Base-by-base conservation (phyloP, 2,888 invertebrate genomes). In the Chydorus sphaericus region DNA sequence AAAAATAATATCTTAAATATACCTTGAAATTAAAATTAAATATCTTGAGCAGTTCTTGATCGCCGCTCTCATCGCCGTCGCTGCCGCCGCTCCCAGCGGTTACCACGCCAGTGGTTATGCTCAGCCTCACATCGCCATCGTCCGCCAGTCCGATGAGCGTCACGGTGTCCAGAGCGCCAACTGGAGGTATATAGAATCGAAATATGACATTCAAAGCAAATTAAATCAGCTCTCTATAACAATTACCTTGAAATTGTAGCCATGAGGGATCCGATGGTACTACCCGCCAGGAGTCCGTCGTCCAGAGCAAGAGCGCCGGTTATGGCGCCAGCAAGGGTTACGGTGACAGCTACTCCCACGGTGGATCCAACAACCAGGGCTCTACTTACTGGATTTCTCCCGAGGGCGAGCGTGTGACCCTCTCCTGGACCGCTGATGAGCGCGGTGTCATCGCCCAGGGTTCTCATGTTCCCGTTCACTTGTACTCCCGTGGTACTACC, bases 381-480 rank as follows among this genome's bases (percentile, higher is more conserved):
- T 60, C 62, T 53, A 76, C 58, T 71, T 64, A 69, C 10, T 77
- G 75, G 71, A 28, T 63, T 57, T 76, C 68, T 30, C 70, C 75
- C 33, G 75, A 77, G 58, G 76, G 76, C 36, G 63, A 70, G 28
- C 57, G 64, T 52, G 76, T 77, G 71, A 59, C 65, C 20, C 69
- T 77, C 48, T 65, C 54, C 48, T 78, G 77, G 71, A 57, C 68
- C 55, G 75, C 78, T 58, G 77, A 77, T 61, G 76, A 77, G 62
- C 75, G 75, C 61, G 78, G 77, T 6, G 77, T 70, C 71, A 72
- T 73, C 59, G 75, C 77, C 1, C 62, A 63, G 59, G 65, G 66
- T 48, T 30, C 18, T 23, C 55, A 55, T 31, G 18, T 55, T 20
- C 55, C 55, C 20, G 33, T 33, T 6, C 33, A 37, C n/a, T 10